Evolutionary conservation across 2,113 vertebrate genomes (phyloP).

Genomic region (Callopanchax toddi): DNA sequence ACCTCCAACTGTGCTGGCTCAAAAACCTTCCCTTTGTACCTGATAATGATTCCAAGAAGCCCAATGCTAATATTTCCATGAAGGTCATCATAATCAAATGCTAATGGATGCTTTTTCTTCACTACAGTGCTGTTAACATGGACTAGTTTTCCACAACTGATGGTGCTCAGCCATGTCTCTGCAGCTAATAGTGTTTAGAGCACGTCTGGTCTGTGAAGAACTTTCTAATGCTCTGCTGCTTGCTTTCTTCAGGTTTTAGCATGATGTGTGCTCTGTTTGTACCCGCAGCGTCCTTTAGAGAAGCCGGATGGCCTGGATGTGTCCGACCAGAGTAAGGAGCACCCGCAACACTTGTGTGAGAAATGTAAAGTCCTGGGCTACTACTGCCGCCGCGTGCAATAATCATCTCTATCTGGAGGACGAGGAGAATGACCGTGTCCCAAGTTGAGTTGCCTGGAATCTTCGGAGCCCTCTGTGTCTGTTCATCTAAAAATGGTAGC

Average conservation of each 20-base stretch:
- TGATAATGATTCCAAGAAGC: slow-evolving; percentile 57
- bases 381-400: slow-evolving; percentile 99
- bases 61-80: slow-evolving; percentile 53
- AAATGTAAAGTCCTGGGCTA: slow-evolving; percentile 99
- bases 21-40: slow-evolving; percentile 50
- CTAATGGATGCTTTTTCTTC: slow-evolving; percentile 33
- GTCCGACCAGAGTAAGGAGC: slow-evolving; percentile 99
- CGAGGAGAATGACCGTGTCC: slow-evolving; percentile 31
- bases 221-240: slow-evolving; percentile 14
- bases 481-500: slow-evolving; percentile 16
- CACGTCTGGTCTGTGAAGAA: slow-evolving; percentile 32
- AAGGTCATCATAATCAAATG: slow-evolving; percentile 51
- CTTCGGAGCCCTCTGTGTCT: slow-evolving; percentile 11
- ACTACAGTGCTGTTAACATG: slow-evolving; percentile 41
- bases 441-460: slow-evolving; percentile 27
- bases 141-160: slow-evolving; percentile 30
- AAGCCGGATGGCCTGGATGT: slow-evolving; percentile 98
- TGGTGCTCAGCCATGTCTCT: slow-evolving; percentile 57
- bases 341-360: slow-evolving; percentile 98
- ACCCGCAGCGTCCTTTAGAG: slow-evolving; percentile 92
- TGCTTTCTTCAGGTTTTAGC: slow-evolving; percentile 15
- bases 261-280: slow-evolving; percentile 38
- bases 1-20: slow-evolving; percentile 52
- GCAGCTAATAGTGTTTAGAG: slow-evolving; percentile 46
- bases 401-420: slow-evolving; percentile 68